A percentile compares a stretch with the other conserved stretches of the same genome.
phyloP scores from a whole-genome alignment of 1,140 invertebrate genomes.

The Drosophila nannoptera region DNA sequence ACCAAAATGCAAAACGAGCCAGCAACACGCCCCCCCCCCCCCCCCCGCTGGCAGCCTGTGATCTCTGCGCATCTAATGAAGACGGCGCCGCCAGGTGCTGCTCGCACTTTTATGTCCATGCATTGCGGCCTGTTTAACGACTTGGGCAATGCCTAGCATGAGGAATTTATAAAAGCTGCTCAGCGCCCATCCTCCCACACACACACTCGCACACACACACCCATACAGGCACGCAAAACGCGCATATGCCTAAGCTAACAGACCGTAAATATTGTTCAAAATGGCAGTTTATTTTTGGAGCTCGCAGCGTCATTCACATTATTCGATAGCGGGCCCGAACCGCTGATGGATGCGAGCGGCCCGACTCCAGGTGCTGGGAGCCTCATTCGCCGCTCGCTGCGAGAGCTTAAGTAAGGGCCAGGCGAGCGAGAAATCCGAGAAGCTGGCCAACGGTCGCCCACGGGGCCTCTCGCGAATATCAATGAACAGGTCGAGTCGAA shows the following conservation, averaged over 20 bases:
- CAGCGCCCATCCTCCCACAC: too few species aligned
- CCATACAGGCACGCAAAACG: conserved; percentile 35
- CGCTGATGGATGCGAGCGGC: conserved; percentile 64
- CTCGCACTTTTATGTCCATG: conserved; percentile 67
- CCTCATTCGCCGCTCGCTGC: conserved; percentile 30
- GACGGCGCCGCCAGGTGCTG: conserved; percentile 63
- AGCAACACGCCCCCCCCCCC: conserved; percentile 6
- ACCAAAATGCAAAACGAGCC: conserved; percentile 73
- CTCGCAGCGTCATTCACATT: conserved; percentile 45
- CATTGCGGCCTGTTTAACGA: conserved; percentile 68
- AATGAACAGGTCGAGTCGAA: too few species aligned
- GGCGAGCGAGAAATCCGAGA: conserved; percentile 31
- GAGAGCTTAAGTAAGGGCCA: conserved; percentile 64
- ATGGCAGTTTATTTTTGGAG: conserved; percentile 71
- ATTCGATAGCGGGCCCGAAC: conserved; percentile 57
- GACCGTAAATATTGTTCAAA: conserved; percentile 75
- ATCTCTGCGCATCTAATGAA: conserved; percentile 62
- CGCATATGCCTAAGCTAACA: conserved; percentile 69
- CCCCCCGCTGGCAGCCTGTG: conserved; percentile 25
- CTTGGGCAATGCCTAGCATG: conserved; percentile 47
- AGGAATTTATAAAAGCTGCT: conserved; percentile 54
- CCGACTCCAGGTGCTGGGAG: conserved; percentile 54
- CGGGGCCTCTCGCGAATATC: too few species aligned
- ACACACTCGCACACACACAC: conserved; percentile 8
- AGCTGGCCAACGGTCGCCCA: too few species aligned